Conservation (phyloP, 1,140 invertebrate species). For the Bemisia tabaci region DNA sequence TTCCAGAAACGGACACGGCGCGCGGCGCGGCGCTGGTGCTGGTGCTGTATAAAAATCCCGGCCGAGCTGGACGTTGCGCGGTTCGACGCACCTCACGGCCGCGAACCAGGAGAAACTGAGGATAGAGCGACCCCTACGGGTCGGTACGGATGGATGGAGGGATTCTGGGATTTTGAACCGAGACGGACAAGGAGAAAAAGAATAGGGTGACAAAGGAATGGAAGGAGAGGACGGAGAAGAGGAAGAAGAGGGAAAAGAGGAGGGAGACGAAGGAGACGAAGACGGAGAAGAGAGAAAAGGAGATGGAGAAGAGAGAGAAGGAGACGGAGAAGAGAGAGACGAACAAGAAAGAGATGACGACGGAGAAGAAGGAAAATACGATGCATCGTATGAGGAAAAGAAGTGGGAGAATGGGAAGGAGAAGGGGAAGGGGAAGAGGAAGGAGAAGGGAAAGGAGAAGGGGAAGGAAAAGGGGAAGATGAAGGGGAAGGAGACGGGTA, state of each 20-base stretch:
- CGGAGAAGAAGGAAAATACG: neutral
- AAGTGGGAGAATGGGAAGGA: neutral
- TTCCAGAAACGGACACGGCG: too few species aligned
- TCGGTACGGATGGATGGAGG: too few species aligned
- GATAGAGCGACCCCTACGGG: too few species aligned
- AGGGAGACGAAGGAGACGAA: neutral
- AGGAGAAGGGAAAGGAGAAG: neutral
- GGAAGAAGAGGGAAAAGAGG: neutral
- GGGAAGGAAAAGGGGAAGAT: neutral
- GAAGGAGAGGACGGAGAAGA: neutral
- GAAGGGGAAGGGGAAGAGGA: neutral
- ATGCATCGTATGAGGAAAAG: neutral
- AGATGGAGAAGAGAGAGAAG: neutral
- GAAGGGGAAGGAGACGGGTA: neutral
- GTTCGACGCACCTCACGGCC: too few species aligned
- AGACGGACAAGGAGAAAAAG: neutral
- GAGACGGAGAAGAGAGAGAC: neutral
- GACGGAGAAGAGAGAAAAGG: too few species aligned
- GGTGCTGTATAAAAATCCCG: too few species aligned
- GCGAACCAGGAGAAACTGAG: too few species aligned
- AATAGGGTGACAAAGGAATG: neutral
- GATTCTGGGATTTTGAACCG: too few species aligned
- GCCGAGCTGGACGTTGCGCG: too few species aligned
- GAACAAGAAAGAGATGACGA: neutral
- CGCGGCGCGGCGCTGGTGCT: too few species aligned